phyloP scores from a whole-genome alignment of 2,113 vertebrate species.

The Dolichallabes microphthalmus region DNA sequence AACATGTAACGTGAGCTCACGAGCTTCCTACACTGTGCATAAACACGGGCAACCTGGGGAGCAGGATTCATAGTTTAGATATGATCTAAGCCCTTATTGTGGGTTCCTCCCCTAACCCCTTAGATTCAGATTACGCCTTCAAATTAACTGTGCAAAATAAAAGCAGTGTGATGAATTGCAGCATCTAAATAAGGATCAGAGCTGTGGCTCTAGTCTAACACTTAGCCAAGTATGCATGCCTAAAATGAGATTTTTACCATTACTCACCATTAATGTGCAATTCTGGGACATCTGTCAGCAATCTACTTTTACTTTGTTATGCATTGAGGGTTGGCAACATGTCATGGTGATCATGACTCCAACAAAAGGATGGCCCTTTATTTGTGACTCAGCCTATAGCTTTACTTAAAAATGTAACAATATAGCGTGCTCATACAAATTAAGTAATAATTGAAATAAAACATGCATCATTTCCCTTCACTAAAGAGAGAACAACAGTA shows the following conservation, averaged over 20 bases:
- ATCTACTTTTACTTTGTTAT: not conserved
- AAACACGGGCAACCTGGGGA: slow-evolving; percentile 65
- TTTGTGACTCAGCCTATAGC: not conserved
- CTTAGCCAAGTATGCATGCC: not conserved
- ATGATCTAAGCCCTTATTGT: slow-evolving; percentile 61
- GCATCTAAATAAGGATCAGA: slow-evolving; percentile 38
- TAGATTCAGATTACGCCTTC: slow-evolving; percentile 57
- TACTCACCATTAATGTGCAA: not conserved
- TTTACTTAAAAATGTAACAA: not conserved
- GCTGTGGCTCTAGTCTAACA: not conserved
- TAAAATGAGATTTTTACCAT: not conserved
- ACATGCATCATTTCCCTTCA: slow-evolving; percentile 73
- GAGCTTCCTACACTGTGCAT: not conserved
- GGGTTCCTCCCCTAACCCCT: not conserved
- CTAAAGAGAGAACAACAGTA: slow-evolving; percentile 76
- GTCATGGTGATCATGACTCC: not conserved
- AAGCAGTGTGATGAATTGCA: slow-evolving; percentile 61
- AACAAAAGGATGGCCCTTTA: not conserved
- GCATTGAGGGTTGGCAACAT: not conserved
- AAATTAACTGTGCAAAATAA: slow-evolving; percentile 61
- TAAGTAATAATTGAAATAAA: not conserved
- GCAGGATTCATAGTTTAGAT: slow-evolving; percentile 57
- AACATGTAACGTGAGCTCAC: not conserved
- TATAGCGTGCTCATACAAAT: not conserved
- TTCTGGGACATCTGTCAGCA: not conserved